A percentile compares a stretch with the other conserved stretches of the same genome.
These are phyloP conservation scores for Drosophila prosaltans DNA, from an alignment of 1,140 invertebrate genomes.

Conservation along the genomic window DNA sequence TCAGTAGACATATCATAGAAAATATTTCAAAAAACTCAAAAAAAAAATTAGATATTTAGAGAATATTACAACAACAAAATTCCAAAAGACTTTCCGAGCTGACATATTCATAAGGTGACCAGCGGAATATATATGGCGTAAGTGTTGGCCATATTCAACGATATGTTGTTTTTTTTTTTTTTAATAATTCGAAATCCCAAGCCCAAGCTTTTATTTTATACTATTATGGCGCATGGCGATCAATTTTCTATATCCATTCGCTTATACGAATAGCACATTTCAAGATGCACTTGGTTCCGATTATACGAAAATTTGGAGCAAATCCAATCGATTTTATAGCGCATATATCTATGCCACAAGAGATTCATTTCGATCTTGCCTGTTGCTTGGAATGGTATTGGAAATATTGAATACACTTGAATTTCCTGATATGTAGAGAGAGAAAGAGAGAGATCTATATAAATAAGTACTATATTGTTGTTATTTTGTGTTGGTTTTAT, in stretches of 20 bases:
- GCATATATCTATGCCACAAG: not conserved
- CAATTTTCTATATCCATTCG: constrained; percentile 37
- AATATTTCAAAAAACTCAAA: not conserved
- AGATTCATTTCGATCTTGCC: constrained; percentile 11
- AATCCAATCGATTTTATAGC: not conserved
- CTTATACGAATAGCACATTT: constrained; percentile 22
- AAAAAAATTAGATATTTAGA: too few species aligned
- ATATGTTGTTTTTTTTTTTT: not conserved
- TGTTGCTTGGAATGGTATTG: constrained; percentile 32
- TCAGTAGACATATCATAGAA: not conserved
- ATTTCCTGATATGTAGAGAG: not conserved
- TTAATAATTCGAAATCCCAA: not conserved
- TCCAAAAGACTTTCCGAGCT: not conserved
- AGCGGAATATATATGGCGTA: constrained; percentile 32
- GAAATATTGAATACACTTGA: constrained; percentile 22
- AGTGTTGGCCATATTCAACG: not conserved
- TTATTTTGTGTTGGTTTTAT: not conserved
- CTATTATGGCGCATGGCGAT: constrained; percentile 47
- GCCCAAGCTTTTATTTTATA: constrained; percentile 30
- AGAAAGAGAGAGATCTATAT: not conserved
- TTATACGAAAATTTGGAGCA: constrained; percentile 26
- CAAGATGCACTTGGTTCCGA: constrained; percentile 38
- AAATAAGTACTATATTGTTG: not conserved
- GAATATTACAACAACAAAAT: not conserved
- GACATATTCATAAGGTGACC: too few species aligned